Evolutionary conservation across 2,797 vertebrate species (phyloP).

Genomic region (Epinephelus awoara): DNA sequence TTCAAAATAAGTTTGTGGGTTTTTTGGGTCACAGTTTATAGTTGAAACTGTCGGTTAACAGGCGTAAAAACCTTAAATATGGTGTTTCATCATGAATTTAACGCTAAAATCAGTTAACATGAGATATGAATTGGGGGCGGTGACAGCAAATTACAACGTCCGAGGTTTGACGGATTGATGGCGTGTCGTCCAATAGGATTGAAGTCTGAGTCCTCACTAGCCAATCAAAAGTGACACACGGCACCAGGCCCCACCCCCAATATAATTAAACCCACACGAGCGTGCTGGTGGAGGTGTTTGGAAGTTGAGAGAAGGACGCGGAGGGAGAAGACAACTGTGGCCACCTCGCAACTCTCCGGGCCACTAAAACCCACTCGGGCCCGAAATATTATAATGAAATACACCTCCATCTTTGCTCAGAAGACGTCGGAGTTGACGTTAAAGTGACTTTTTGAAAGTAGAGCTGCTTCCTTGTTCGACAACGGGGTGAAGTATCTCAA

Average conservation of each 20-base stretch:
- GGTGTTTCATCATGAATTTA: not conserved
- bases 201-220: accelerated
- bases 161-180: slow-evolving; percentile 69
- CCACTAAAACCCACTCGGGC: slow-evolving; percentile 34
- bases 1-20: too few species aligned
- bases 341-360: slow-evolving; percentile 45
- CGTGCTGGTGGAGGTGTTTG: slow-evolving; percentile 75
- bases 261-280: slow-evolving; percentile 81
- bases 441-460: slow-evolving; percentile 57
- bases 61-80: not conserved
- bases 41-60: not conserved
- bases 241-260: slow-evolving; percentile 33
- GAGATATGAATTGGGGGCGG: slow-evolving; percentile 56
- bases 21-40: too few species aligned
- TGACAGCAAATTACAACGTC: slow-evolving; percentile 34
- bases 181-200: slow-evolving; percentile 65
- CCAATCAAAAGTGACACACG: slow-evolving; percentile 73
- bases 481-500: slow-evolving; percentile 69
- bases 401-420: slow-evolving; percentile 29
- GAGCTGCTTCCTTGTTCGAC: slow-evolving; percentile 78
- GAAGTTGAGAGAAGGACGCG: slow-evolving; percentile 49
- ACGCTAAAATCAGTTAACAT: not conserved
- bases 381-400: slow-evolving; percentile 51
- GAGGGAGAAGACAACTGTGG: slow-evolving; percentile 13
- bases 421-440: slow-evolving; percentile 54